Evolutionary conservation across 1,140 invertebrate species (phyloP).

Genomic region (Atta cephalotes): DNA sequence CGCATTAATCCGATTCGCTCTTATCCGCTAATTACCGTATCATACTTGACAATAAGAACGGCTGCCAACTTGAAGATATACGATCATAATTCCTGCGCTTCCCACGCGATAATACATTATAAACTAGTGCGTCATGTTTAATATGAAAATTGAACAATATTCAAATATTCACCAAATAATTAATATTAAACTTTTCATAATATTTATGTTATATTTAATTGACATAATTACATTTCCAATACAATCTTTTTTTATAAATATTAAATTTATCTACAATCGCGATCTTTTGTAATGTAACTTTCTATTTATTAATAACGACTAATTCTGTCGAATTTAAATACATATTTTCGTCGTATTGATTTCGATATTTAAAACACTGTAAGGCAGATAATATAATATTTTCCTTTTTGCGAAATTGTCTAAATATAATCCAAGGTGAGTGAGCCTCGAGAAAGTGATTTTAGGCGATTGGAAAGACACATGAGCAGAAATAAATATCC

Average conservation of each 20-base stretch:
- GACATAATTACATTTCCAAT: neutral
- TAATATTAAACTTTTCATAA: neutral
- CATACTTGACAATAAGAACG: constrained; percentile 57
- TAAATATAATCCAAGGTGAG: neutral
- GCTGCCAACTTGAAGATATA: constrained; percentile 57
- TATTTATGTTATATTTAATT: neutral
- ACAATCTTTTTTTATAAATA: constrained; percentile 3
- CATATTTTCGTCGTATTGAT: neutral
- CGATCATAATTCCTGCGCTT: constrained; percentile 34
- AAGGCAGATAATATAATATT: neutral
- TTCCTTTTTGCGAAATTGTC: neutral
- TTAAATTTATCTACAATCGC: constrained; percentile 11
- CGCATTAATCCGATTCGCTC: constrained; percentile 70
- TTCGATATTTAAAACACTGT: neutral
- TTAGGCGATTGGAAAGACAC: neutral
- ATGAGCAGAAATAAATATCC: constrained; percentile 23
- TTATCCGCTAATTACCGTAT: constrained; percentile 72
- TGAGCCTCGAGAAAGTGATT: neutral
- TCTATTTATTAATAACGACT: neutral
- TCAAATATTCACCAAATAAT: neutral
- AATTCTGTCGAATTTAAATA: constrained; percentile 8
- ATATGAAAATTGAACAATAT: neutral
- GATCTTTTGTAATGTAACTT: neutral
- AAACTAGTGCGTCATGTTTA: neutral
- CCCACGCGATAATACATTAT: constrained; percentile 24